These are phyloP conservation scores for Microtus montanus DNA, from an alignment of 2,113 vertebrate genomes.

Conservation along the genomic window DNA sequence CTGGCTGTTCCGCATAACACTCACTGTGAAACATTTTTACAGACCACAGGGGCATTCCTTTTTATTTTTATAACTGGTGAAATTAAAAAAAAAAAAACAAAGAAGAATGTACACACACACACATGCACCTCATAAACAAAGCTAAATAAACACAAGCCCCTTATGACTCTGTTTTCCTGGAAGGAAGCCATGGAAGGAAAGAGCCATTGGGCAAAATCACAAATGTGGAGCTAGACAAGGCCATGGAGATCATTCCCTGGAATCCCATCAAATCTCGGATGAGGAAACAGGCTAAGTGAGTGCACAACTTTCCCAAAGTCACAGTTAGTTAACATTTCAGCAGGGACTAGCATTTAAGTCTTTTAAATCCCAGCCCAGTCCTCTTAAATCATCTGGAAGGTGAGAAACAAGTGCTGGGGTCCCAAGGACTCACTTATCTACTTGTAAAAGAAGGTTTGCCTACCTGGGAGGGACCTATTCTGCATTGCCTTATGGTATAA, in stretches of 20 bases:
- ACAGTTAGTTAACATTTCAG: conserved; percentile 72
- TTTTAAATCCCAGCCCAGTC: conserved; percentile 55
- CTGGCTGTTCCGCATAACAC: neutral
- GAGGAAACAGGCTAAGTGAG: conserved; percentile 49
- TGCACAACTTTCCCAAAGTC: conserved; percentile 66
- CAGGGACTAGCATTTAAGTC: conserved; percentile 64
- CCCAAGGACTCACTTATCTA: conserved; percentile 59
- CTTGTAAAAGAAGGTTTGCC: conserved; percentile 23
- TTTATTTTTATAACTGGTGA: conserved; percentile 15
- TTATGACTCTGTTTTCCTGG: neutral
- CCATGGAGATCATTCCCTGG: neutral
- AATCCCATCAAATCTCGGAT: conserved; percentile 54
- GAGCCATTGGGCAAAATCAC: neutral
- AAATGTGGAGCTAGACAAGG: neutral
- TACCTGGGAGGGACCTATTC: conserved; percentile 45
- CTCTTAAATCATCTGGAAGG: conserved; percentile 56
- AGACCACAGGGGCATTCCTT: neutral
- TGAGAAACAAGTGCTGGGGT: conserved; percentile 61
- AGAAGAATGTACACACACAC: neutral
- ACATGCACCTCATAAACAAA: neutral
- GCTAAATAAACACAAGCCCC: neutral
- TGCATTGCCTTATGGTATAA: conserved; percentile 4
- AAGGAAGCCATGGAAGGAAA: neutral
- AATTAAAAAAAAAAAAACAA: neutral
- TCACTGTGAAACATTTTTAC: conserved; percentile 37